phyloP scores from a whole-genome alignment of 2,888 invertebrate species.

The Campaea margaritaria region DNA sequence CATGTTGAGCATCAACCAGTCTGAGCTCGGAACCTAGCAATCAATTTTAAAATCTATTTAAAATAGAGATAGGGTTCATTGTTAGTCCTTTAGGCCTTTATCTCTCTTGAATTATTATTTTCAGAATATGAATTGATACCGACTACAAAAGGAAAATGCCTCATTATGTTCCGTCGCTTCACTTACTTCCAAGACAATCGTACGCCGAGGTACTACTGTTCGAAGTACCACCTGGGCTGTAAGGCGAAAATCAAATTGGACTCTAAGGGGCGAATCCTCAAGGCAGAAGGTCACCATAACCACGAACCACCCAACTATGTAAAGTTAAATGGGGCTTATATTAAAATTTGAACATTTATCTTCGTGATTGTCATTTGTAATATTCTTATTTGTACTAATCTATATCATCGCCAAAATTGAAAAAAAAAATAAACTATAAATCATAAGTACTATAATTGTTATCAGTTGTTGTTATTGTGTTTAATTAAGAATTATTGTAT shows the following conservation, averaged over 20 bases:
- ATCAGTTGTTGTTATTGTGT: no score
- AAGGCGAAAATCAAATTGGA: constrained; percentile 23
- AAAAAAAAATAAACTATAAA: no score
- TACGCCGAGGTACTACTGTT: constrained; percentile 19
- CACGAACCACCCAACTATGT: constrained; percentile 26
- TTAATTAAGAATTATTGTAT: no score
- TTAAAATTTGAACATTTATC: constrained; percentile 10
- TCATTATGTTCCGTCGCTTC: constrained; percentile 48
- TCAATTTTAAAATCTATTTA: no score
- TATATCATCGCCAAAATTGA: no score
- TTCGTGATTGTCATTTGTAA: neutral
- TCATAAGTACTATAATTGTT: no score
- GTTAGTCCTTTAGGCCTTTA: neutral
- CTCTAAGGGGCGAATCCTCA: constrained; percentile 10
- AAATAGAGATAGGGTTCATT: no score
- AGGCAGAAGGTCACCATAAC: constrained; percentile 12
- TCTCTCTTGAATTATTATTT: neutral
- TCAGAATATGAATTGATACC: constrained; percentile 45
- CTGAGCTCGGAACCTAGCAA: no score
- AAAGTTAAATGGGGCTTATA: constrained; percentile 12
- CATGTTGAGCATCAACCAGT: no score
- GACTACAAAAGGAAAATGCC: constrained; percentile 41
- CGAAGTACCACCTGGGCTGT: constrained; percentile 9
- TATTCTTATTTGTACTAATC: no score
- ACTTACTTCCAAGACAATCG: constrained; percentile 41